Evolutionary conservation across 2,797 vertebrate species (phyloP).

Genomic region (Octomys mimax): DNA sequence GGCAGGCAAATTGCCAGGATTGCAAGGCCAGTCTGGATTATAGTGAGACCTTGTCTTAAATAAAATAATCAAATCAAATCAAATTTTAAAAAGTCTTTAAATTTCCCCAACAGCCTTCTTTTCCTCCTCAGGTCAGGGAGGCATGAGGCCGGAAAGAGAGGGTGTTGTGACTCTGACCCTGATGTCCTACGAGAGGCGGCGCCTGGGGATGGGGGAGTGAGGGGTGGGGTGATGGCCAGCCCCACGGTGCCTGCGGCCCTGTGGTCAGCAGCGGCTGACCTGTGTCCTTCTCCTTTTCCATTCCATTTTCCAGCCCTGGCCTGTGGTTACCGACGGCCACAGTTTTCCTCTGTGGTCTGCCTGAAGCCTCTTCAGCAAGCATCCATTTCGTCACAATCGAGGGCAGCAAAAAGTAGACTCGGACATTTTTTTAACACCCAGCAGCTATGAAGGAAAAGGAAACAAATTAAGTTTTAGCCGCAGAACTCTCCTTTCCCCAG

Average conservation of each 20-base stretch:
- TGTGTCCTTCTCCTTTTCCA: not conserved
- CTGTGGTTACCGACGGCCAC: not conserved
- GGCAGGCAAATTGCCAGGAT: not conserved
- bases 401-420: slow-evolving; percentile 32
- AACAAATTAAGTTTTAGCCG: slow-evolving; percentile 67
- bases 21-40: not conserved
- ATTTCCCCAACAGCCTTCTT: not conserved
- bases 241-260: not conserved
- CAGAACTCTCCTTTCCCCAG: slow-evolving; percentile 8
- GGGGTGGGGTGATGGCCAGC: not conserved
- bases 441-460: slow-evolving; percentile 23
- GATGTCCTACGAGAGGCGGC: not conserved
- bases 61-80: not conserved
- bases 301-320: not conserved
- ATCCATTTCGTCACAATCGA: slow-evolving; percentile 42
- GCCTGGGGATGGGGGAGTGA: too few species aligned
- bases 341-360: not conserved
- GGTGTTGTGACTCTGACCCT: not conserved
- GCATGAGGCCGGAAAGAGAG: not conserved
- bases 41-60: not conserved
- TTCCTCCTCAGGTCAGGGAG: not conserved
- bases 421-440: slow-evolving; percentile 53
- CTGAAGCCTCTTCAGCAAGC: not conserved
- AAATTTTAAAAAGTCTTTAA: not conserved
- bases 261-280: not conserved